Percentiles rank a stretch among this genome's conserved stretches.
These are phyloP conservation scores for Forbesichthys agassizii DNA, from an alignment of 2,113 vertebrate genomes.

Conservation along the genomic window DNA sequence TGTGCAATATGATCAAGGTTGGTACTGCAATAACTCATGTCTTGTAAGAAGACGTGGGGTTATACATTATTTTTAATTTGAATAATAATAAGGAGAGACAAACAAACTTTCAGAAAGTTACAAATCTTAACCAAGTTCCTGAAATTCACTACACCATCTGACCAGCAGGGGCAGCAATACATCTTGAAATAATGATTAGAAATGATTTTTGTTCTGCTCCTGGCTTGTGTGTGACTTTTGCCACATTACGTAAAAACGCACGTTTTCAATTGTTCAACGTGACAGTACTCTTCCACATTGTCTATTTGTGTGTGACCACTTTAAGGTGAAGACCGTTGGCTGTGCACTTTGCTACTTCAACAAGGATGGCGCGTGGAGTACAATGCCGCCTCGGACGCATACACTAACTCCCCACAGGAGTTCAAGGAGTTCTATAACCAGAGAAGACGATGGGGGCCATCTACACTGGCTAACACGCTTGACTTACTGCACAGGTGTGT, in stretches of 20 bases:
- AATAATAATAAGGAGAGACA: too few species aligned
- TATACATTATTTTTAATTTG: neutral
- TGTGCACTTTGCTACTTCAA: slow-evolving; percentile 81
- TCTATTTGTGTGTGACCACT: neutral
- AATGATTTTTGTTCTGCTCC: too few species aligned
- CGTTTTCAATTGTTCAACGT: neutral
- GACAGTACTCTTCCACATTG: neutral
- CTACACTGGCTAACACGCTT: slow-evolving; percentile 81
- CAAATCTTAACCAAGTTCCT: too few species aligned
- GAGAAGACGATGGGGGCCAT: slow-evolving; percentile 81
- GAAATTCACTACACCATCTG: too few species aligned
- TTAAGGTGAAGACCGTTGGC: slow-evolving; percentile 84
- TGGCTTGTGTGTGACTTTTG: too few species aligned
- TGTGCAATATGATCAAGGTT: slow-evolving; percentile 83
- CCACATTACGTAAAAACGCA: neutral
- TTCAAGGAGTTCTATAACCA: slow-evolving; percentile 86
- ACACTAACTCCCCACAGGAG: slow-evolving; percentile 82
- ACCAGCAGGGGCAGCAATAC: too few species aligned
- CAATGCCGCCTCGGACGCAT: slow-evolving; percentile 82
- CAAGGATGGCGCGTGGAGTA: slow-evolving; percentile 85
- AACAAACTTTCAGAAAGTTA: too few species aligned
- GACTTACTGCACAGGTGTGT: slow-evolving; percentile 76
- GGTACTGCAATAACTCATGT: neutral
- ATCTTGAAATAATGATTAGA: too few species aligned
- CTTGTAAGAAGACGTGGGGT: neutral